A percentile compares a stretch with the other conserved stretches of the same genome.
These are phyloP conservation scores for Calidris pugnax DNA, from an alignment of 2,113 vertebrate genomes.

Conservation along the genomic window DNA sequence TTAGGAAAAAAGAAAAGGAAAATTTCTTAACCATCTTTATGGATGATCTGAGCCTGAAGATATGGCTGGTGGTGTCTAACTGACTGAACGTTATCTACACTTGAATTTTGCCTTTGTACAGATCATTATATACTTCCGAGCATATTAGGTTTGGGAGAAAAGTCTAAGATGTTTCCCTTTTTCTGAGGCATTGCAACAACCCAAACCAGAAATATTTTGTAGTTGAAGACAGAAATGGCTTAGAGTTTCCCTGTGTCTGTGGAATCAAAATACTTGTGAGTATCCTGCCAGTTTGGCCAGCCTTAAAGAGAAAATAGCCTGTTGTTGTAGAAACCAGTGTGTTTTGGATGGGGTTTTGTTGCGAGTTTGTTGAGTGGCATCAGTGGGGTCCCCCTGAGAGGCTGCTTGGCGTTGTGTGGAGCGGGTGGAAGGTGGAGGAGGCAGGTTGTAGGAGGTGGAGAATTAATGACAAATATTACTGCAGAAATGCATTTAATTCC, in stretches of 20 bases:
- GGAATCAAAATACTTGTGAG: background rate
- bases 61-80: background rate
- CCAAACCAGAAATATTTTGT: background rate
- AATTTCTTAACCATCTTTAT: background rate
- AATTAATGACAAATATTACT: background rate
- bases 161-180: background rate
- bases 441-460: background rate
- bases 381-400: fast-evolving
- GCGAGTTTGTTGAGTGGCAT: background rate
- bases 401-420: background rate
- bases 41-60: conserved; percentile 2
- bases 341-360: background rate
- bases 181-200: background rate
- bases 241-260: background rate
- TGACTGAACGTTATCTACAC: background rate
- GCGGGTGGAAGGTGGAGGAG: fast-evolving
- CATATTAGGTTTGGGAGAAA: background rate
- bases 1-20: conserved; percentile 2
- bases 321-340: fast-evolving
- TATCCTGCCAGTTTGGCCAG: background rate
- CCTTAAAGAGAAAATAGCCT: background rate
- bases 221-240: background rate
- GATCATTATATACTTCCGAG: background rate
- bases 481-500: background rate
- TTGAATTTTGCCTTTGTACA: background rate